These are phyloP conservation scores for Sarcophaga caerulescens DNA, from an alignment of 2,888 invertebrate genomes.

Conservation along the genomic window DNA sequence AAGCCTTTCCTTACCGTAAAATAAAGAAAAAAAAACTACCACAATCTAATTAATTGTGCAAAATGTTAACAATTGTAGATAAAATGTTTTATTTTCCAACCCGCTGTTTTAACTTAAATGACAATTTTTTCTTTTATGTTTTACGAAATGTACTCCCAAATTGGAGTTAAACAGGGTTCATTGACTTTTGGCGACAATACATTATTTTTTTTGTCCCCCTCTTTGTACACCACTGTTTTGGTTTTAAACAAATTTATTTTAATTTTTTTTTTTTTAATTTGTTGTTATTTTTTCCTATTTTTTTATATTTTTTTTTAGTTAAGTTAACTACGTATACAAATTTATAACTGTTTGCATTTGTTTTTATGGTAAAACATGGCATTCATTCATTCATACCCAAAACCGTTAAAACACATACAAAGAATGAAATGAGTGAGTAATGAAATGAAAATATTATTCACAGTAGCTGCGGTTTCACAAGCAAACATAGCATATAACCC, in stretches of 20 bases:
- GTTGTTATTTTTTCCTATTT: background rate
- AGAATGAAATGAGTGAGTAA: background rate
- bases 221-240: conserved; percentile 19
- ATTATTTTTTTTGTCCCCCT: too few relatives aligned
- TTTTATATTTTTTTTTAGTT: conserved; percentile 31
- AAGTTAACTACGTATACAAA: conserved; percentile 29
- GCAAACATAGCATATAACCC: conserved; percentile 3
- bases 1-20: too few relatives aligned
- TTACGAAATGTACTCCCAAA: conserved; percentile 55
- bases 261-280: conserved; percentile 1
- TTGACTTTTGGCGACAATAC: conserved; percentile 51
- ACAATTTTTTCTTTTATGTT: conserved; percentile 40
- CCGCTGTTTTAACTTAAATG: conserved; percentile 34
- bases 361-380: conserved; percentile 60
- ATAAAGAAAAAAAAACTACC: conserved; percentile 15
- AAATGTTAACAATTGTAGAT: conserved; percentile 49
- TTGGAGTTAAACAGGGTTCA: conserved; percentile 64
- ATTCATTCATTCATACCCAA: conserved; percentile 29
- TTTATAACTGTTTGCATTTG: conserved; percentile 60
- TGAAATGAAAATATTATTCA: too few relatives aligned
- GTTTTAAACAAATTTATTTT: conserved; percentile 30
- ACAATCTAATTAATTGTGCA: conserved; percentile 29
- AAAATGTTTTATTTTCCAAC: conserved; percentile 21
- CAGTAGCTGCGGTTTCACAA: background rate
- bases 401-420: conserved; percentile 14